phyloP scores from a whole-genome alignment of 2,113 vertebrate species.

The Corythoichthys intestinalis region DNA sequence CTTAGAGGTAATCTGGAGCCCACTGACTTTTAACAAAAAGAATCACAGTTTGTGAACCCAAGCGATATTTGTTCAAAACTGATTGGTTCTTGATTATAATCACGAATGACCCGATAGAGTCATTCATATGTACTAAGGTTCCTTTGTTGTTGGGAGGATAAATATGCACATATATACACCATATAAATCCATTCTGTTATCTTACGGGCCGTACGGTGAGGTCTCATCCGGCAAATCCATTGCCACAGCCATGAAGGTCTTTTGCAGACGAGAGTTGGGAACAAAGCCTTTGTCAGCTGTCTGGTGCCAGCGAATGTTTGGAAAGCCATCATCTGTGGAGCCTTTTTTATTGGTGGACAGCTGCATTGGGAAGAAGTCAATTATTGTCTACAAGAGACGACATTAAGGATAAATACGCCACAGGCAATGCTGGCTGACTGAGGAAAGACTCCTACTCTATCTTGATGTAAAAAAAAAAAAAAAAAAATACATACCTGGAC shows the following conservation, averaged over 20 bases:
- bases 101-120: too few relatives aligned
- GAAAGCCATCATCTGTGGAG: slow-evolving; percentile 51
- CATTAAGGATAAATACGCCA: neutral
- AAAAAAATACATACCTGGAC: slow-evolving; percentile 77
- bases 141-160: too few relatives aligned
- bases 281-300: slow-evolving; percentile 79
- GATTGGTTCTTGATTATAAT: too few relatives aligned
- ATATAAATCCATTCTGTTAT: neutral
- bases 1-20: too few relatives aligned
- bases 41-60: too few relatives aligned
- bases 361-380: slow-evolving; percentile 54
- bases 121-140: too few relatives aligned
- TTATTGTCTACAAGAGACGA: neutral
- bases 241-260: slow-evolving; percentile 89
- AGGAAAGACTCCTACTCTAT: neutral
- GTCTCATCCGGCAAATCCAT: slow-evolving; percentile 80
- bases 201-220: slow-evolving; percentile 80
- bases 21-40: too few relatives aligned
- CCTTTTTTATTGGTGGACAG: slow-evolving; percentile 65
- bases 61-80: too few relatives aligned
- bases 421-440: neutral
- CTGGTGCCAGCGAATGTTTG: slow-evolving; percentile 90
- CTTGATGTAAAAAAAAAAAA: neutral
- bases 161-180: too few relatives aligned
- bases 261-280: slow-evolving; percentile 80